Base-by-base conservation (phyloP, 1,140 invertebrate species). In the Caerostris extrusa region DNA sequence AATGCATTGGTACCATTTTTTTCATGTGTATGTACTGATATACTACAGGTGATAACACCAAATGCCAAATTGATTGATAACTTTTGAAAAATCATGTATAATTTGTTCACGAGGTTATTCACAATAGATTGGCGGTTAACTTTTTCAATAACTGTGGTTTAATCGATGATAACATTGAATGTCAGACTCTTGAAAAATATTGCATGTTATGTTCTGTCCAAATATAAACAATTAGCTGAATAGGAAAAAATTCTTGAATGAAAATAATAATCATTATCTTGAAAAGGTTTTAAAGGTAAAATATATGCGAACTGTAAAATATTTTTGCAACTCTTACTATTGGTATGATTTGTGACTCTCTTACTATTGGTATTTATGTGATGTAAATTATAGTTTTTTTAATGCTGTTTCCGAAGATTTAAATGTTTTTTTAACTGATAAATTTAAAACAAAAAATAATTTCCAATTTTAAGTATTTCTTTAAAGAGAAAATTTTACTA, bases 71-170 rank as follows among this genome's bases (percentile, higher is more conserved):
- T 3, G 10, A 77, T 50, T 77, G 50, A 19, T 19, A 50, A 34
- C 69, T 53, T 77, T 77, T 77, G 60, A 77, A 77, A 77, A 77
- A 77, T 77, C 69, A 77, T 77, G 69, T 77, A 77, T 77, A 77
- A 77, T 77, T 77, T 77, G 69, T 77, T 50, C 34, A 6, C 19
- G 19, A 71, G 69, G 69, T 77, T 77, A 12, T 77, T 77, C 69
- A 77, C 19, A 53, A 34, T 17, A 77, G 19, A 34, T 53, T 34
- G 50, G 69, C 10, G 34, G 69, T 77, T 77, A 50, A 53, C 6
- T 53, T 77, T 77, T 77, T 77, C 69, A 77, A 77, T 77, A 77
- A 34, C 12, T 4, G 69, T 12, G 50, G 50, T 34, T 5, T 5
- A 34, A 77, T 77, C 69, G 69, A 77, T 77, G 50, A 50, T 3